Evolutionary conservation across 2,797 vertebrate species (phyloP).

Genomic region (Coracias cyanogaster): DNA sequence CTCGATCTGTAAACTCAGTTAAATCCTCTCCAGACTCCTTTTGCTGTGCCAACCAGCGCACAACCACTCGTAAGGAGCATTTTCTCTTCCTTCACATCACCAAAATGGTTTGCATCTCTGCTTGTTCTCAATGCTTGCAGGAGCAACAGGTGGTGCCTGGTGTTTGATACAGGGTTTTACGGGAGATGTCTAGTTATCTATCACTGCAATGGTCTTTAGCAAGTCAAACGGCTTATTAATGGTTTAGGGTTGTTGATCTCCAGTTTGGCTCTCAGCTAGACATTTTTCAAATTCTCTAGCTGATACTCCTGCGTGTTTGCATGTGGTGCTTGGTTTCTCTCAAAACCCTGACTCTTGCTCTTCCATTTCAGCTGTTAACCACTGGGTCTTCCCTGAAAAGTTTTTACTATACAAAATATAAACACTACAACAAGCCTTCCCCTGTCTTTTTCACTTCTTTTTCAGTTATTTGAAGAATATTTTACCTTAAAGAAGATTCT

Average conservation of each 20-base stretch:
- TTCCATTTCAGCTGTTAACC: conserved; percentile 32
- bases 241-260: conserved; percentile 46
- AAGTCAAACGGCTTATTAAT: conserved; percentile 59
- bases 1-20: neutral
- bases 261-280: conserved; percentile 50
- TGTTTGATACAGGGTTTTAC: conserved; percentile 20
- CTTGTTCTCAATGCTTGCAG: neutral
- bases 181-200: conserved; percentile 24
- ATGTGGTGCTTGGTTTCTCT: conserved; percentile 24
- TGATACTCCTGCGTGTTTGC: conserved; percentile 36
- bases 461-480: neutral
- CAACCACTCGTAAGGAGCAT: neutral
- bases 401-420: neutral
- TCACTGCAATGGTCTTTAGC: conserved; percentile 11
- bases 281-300: conserved; percentile 66
- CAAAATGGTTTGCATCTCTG: conserved; percentile 23
- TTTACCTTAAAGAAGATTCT: neutral
- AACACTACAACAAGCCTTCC: neutral
- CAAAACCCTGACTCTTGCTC: neutral
- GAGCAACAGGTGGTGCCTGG: conserved; percentile 62
- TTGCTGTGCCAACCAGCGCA: neutral
- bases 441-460: neutral
- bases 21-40: neutral
- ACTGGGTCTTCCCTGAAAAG: neutral
- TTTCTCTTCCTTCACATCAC: neutral